phyloP scores from a whole-genome alignment of 2,113 vertebrate genomes.

The Amazona guildingii region DNA sequence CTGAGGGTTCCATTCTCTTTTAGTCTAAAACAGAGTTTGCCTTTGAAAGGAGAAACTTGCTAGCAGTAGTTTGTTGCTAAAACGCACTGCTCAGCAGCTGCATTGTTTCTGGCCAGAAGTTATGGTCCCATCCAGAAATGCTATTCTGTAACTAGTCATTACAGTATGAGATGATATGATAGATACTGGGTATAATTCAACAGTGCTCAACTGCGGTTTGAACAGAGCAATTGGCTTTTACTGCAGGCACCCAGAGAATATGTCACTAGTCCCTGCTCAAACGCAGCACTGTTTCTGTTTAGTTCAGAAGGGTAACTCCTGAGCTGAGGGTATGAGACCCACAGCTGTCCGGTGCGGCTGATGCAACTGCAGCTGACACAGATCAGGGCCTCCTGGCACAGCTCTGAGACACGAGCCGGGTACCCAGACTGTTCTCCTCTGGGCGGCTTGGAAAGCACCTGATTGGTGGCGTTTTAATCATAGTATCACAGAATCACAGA shows the following conservation, averaged over 20 bases:
- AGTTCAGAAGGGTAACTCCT: background rate
- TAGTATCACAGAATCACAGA: background rate
- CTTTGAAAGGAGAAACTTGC: background rate
- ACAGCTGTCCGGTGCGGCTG: too few species aligned
- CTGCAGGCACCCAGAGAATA: background rate
- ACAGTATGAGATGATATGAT: fast-evolving
- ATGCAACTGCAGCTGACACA: background rate
- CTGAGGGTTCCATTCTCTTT: background rate
- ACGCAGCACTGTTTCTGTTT: fast-evolving
- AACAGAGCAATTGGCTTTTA: too few species aligned
- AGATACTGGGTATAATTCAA: fast-evolving
- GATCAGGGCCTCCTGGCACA: background rate
- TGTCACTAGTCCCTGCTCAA: fast-evolving
- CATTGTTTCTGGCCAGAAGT: fast-evolving
- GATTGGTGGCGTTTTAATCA: background rate
- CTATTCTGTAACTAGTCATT: fast-evolving
- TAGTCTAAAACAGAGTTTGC: background rate
- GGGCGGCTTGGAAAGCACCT: background rate
- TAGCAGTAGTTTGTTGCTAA: background rate
- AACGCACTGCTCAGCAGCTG: background rate
- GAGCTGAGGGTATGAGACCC: background rate
- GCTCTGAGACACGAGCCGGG: background rate
- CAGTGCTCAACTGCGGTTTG: background rate
- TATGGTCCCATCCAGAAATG: background rate
- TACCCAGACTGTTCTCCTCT: background rate